These are phyloP conservation scores for Calyptomena viridis DNA, from an alignment of 2,113 vertebrate genomes.

Conservation along the genomic window DNA sequence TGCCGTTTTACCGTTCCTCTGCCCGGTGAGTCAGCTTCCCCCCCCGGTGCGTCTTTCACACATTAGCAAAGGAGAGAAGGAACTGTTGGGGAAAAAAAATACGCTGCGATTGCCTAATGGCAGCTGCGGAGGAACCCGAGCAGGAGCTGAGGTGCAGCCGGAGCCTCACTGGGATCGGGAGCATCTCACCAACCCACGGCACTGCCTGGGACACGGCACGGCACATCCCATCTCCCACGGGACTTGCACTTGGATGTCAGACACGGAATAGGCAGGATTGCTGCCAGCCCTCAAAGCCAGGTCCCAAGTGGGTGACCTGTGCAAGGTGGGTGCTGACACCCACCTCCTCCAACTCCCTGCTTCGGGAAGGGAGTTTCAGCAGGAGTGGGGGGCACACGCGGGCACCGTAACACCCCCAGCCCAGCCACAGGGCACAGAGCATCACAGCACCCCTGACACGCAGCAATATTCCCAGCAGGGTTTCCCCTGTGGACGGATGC, in stretches of 20 bases:
- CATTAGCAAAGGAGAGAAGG: background rate
- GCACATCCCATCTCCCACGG: background rate
- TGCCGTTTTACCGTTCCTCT: background rate
- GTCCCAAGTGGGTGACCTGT: background rate
- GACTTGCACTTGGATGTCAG: background rate
- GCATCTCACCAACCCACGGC: background rate
- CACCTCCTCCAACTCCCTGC: background rate
- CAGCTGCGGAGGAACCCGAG: background rate
- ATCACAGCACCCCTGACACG: background rate
- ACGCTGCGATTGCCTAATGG: background rate
- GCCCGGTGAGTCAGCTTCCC: conserved; percentile 47
- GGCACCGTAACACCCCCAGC: background rate
- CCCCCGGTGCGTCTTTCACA: background rate
- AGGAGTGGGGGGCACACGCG: rapidly evolving
- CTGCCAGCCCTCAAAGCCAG: background rate
- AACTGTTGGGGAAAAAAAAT: background rate
- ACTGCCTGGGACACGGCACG: rapidly evolving
- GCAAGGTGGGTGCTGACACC: background rate
- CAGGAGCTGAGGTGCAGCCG: background rate
- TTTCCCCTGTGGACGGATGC: rapidly evolving
- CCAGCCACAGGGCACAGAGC: background rate
- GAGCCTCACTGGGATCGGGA: rapidly evolving
- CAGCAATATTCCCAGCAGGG: background rate
- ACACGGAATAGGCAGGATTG: rapidly evolving
- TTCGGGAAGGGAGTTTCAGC: background rate